Evolutionary conservation across 2,888 invertebrate species (phyloP).

Genomic region (Diabrotica balteata): DNA sequence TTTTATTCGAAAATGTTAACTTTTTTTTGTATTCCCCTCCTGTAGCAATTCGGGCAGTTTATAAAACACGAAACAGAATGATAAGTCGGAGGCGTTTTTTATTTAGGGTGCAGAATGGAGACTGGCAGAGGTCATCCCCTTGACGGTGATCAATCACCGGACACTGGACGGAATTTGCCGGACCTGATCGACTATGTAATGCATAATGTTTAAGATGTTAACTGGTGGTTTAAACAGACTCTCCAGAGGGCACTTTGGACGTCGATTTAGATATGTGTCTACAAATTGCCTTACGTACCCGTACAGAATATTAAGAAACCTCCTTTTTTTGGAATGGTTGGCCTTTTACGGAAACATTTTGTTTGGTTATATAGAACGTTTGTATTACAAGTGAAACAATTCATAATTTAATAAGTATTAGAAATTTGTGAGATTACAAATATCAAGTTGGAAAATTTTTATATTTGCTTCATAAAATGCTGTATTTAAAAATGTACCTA

Average conservation of each 20-base stretch:
- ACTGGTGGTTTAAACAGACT: constrained; percentile 58
- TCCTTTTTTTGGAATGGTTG: too few relatives aligned
- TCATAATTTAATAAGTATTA: too few relatives aligned
- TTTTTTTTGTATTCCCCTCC: constrained; percentile 5
- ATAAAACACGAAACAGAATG: constrained; percentile 55
- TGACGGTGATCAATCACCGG: constrained; percentile 60
- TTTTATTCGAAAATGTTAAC: background rate
- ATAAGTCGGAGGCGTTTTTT: constrained; percentile 54
- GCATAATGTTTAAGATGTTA: constrained; percentile 61
- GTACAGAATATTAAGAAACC: too few relatives aligned
- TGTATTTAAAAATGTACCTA: too few relatives aligned
- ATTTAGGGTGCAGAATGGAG: constrained; percentile 50
- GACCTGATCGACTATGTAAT: constrained; percentile 56
- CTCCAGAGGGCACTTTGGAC: constrained; percentile 56
- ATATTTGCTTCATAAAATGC: too few relatives aligned
- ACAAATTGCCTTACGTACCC: constrained; percentile 45
- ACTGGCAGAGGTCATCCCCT: constrained; percentile 51
- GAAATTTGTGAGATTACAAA: too few relatives aligned
- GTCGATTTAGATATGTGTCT: constrained; percentile 52
- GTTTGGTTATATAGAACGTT: too few relatives aligned
- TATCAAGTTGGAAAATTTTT: too few relatives aligned
- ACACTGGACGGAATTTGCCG: constrained; percentile 46
- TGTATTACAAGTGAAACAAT: too few relatives aligned
- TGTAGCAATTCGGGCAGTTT: constrained; percentile 46
- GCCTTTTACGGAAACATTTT: too few relatives aligned